Conservation (phyloP, 1,140 invertebrate genomes). For the Steinernema feltiae region DNA sequence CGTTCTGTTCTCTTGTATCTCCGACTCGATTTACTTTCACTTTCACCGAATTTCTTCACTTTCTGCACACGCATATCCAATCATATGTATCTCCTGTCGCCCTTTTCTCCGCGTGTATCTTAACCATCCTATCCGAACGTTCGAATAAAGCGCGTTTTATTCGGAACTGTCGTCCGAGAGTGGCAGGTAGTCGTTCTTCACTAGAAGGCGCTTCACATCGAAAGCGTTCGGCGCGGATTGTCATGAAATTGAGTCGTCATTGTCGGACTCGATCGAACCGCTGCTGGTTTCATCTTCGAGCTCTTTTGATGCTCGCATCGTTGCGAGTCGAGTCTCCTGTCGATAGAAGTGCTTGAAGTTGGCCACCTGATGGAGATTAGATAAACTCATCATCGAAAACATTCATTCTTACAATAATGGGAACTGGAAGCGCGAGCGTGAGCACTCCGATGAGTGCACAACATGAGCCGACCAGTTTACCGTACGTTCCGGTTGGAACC, state of each 20-base stretch:
- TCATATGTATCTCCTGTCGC: neutral
- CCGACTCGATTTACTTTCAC: neutral
- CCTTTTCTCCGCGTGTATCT: neutral
- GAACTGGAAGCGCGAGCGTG: slow-evolving; percentile 82
- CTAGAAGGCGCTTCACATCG: slow-evolving; percentile 3
- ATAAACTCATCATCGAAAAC: slow-evolving; percentile 1
- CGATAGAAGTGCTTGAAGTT: slow-evolving; percentile 58
- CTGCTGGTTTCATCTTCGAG: slow-evolving; percentile 26
- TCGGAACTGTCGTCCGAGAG: slow-evolving; percentile 7
- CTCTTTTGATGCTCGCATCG: slow-evolving; percentile 36
- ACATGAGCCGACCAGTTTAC: slow-evolving; percentile 78
- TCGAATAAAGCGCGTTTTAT: slow-evolving; percentile 15
- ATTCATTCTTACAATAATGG: slow-evolving; percentile 73
- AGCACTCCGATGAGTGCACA: slow-evolving; percentile 82
- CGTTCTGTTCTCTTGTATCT: slow-evolving; percentile 5
- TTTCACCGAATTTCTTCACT: neutral
- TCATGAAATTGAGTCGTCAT: slow-evolving; percentile 13
- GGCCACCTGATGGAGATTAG: slow-evolving; percentile 39
- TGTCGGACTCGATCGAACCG: slow-evolving; percentile 18
- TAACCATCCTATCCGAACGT: neutral
- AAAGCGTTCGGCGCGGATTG: neutral
- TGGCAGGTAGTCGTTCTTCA: neutral
- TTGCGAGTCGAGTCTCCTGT: slow-evolving; percentile 51
- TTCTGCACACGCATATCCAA: neutral
- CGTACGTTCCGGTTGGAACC: slow-evolving; percentile 71